A percentile compares a stretch with the other conserved stretches of the same genome.
These are phyloP conservation scores for Dichetophora obliterata DNA, from an alignment of 2,888 invertebrate species.

Conservation along the genomic window DNA sequence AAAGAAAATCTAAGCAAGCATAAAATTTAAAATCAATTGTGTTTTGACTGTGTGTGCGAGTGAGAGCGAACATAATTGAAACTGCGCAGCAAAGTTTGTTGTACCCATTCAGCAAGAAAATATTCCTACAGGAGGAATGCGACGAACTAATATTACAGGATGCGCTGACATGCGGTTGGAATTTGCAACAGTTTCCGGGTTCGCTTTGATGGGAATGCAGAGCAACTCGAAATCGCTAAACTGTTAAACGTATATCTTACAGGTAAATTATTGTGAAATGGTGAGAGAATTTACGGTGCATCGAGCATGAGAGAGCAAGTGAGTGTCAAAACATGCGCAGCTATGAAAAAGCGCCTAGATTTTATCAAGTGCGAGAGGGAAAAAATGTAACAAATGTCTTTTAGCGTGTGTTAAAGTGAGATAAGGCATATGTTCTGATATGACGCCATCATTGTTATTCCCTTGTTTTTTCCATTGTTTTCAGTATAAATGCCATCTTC, in stretches of 20 bases:
- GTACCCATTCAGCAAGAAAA: neutral
- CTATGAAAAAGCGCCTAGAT: neutral
- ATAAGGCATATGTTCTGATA: neutral
- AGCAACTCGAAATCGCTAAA: neutral
- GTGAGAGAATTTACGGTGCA: neutral
- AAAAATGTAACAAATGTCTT: neutral
- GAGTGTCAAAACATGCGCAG: neutral
- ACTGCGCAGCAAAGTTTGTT: neutral
- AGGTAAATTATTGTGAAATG: neutral
- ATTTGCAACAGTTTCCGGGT: conserved; percentile 1
- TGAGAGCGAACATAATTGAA: neutral
- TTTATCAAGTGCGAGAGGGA: conserved; percentile 28
- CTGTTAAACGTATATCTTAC: neutral
- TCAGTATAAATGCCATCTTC: too few species aligned
- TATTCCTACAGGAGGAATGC: neutral
- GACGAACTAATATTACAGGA: neutral
- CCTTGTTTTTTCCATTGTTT: neutral
- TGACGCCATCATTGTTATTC: conserved; percentile 32
- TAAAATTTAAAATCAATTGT: neutral
- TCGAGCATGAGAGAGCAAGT: neutral
- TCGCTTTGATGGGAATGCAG: neutral
- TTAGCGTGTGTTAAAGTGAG: neutral
- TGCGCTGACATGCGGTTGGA: conserved; percentile 7
- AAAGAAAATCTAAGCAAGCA: neutral
- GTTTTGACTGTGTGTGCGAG: neutral